A percentile compares a stretch with the other conserved stretches of the same genome.
Conservation (phyloP, 2,888 invertebrate species). For the Leptopilina drosophilae region DNA sequence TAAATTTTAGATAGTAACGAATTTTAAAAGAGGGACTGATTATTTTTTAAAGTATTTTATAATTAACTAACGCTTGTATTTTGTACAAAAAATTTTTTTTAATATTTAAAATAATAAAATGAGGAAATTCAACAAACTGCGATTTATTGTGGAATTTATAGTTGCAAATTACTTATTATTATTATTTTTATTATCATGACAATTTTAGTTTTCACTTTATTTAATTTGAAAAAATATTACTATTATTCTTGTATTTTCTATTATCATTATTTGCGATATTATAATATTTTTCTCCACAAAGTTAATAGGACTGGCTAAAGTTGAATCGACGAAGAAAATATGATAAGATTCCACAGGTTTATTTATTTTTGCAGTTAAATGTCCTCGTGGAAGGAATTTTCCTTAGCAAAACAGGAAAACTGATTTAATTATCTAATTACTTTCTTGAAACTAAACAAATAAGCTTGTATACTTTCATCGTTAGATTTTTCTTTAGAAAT, state of each 20-base stretch:
- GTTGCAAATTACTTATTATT: no score
- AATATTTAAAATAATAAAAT: background rate
- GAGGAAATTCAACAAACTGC: no score
- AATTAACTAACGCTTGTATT: conserved; percentile 2
- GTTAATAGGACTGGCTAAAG: background rate
- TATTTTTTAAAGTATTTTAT: conserved; percentile 21
- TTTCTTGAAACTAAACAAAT: background rate
- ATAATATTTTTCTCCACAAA: no score
- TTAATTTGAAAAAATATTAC: background rate
- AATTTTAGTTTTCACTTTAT: no score
- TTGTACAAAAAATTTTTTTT: conserved; percentile 43
- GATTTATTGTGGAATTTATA: no score
- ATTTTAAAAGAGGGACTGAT: conserved; percentile 30
- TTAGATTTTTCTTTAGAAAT: background rate
- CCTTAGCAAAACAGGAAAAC: conserved; percentile 27
- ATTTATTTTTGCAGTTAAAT: background rate
- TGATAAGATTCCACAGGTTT: conserved; percentile 15
- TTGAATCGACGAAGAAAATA: background rate
- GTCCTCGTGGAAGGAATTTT: conserved; percentile 24
- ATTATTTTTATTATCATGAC: no score
- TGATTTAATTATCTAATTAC: conserved; percentile 12
- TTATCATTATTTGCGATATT: no score
- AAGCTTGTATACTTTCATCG: background rate
- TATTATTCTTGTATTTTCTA: background rate
- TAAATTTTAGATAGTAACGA: background rate